These are phyloP conservation scores for Cloeon dipterum DNA, from an alignment of 2,888 invertebrate genomes.

Conservation along the genomic window DNA sequence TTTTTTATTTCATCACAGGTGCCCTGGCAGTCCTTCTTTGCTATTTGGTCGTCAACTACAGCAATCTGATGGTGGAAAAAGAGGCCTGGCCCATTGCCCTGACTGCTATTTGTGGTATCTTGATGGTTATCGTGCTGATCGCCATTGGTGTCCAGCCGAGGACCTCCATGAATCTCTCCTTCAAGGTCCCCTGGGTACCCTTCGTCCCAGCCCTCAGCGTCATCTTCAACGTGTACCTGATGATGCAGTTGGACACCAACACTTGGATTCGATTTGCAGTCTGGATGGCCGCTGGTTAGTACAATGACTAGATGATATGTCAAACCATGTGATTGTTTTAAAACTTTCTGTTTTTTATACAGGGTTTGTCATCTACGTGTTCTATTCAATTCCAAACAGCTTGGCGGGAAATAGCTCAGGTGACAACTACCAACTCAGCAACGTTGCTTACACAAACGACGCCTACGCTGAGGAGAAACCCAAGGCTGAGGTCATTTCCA, in stretches of 20 bases:
- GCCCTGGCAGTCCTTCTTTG: constrained; percentile 1
- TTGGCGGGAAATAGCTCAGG: neutral
- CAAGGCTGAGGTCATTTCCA: constrained; percentile 1
- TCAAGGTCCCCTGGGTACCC: constrained; percentile 35
- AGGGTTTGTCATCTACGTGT: constrained; percentile 70
- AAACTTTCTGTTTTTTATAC: constrained; percentile 7
- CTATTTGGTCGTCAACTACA: too few relatives aligned
- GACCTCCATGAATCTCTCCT: constrained; percentile 33
- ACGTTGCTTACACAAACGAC: neutral
- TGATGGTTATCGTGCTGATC: constrained; percentile 26
- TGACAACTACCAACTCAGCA: neutral
- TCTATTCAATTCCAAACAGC: constrained; percentile 62
- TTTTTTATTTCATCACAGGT: neutral
- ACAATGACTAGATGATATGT: neutral
- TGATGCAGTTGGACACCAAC: constrained; percentile 20
- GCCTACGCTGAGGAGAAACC: too few relatives aligned
- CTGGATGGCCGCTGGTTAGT: constrained; percentile 21
- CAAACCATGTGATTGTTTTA: neutral
- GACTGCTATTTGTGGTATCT: constrained; percentile 11
- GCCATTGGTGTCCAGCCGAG: constrained; percentile 47
- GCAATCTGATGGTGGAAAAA: too few relatives aligned
- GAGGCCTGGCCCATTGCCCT: too few relatives aligned
- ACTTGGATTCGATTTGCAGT: constrained; percentile 25
- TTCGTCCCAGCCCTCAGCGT: constrained; percentile 20
- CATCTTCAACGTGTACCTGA: constrained; percentile 22